phyloP scores from a whole-genome alignment of 2,888 invertebrate species.

The Ormyrus thymus region DNA sequence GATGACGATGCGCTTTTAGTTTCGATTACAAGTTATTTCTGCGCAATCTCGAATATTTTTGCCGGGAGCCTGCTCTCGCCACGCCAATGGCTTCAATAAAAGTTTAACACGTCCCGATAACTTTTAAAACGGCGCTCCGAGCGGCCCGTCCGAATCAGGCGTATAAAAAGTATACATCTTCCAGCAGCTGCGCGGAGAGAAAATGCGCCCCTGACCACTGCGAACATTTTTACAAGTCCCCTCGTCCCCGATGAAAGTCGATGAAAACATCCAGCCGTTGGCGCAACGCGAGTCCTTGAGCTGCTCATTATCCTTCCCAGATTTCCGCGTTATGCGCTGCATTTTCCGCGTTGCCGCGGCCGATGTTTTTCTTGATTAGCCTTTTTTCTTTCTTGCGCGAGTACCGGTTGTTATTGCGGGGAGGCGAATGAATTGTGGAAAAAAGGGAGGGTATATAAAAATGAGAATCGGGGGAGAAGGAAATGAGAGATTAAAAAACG shows the following conservation, averaged over 20 bases:
- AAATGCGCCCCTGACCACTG: background rate
- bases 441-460: too few species aligned
- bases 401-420: too few species aligned
- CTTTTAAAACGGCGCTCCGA: slow-evolving; percentile 3
- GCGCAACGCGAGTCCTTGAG: too few species aligned
- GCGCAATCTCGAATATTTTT: slow-evolving; percentile 14
- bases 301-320: too few species aligned
- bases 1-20: slow-evolving; percentile 19
- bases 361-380: too few species aligned
- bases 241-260: background rate
- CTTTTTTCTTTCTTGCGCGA: too few species aligned
- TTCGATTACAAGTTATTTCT: background rate
- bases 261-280: too few species aligned
- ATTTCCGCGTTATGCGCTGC: too few species aligned
- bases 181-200: background rate
- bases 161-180: background rate
- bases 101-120: slow-evolving; percentile 32
- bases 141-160: slow-evolving; percentile 1
- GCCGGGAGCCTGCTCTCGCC: background rate
- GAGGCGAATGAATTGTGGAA: too few species aligned
- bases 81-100: slow-evolving; percentile 3
- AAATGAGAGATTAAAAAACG: too few species aligned
- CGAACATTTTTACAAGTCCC: slow-evolving; percentile 28
- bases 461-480: too few species aligned
- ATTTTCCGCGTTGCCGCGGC: too few species aligned